phyloP scores from a whole-genome alignment of 2,113 vertebrate genomes.

The Casuarius casuarius region DNA sequence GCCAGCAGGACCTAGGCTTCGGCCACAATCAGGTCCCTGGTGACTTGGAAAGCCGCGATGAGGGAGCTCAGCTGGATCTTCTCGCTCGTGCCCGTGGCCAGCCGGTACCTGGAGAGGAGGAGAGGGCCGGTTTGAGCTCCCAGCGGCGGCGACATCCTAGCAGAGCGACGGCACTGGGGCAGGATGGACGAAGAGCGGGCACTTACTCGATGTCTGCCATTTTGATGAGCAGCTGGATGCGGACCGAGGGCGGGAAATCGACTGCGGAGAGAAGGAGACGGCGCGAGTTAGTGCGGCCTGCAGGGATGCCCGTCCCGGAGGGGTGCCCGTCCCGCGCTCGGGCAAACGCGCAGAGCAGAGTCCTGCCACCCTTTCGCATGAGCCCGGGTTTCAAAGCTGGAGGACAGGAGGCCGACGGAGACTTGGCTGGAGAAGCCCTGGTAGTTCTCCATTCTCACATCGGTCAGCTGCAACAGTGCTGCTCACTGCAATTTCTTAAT shows the following conservation, averaged over 20 bases:
- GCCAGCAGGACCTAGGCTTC: conserved; percentile 72
- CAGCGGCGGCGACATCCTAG: accelerated
- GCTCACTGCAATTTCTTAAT: too few species aligned
- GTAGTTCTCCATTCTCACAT: too few species aligned
- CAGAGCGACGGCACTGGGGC: accelerated
- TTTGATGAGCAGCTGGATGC: conserved; percentile 91
- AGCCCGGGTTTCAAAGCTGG: too few species aligned
- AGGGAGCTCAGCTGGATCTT: conserved; percentile 98
- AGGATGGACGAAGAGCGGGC: neutral
- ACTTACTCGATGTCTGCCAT: conserved; percentile 96
- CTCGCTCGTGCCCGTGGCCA: conserved; percentile 92
- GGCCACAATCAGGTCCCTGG: conserved; percentile 89
- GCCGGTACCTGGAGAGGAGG: conserved; percentile 82
- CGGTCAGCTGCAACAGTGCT: too few species aligned
- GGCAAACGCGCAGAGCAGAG: too few species aligned
- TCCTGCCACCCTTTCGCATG: too few species aligned
- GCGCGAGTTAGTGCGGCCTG: accelerated
- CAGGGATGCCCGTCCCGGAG: neutral
- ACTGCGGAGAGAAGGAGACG: conserved; percentile 73
- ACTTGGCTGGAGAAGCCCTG: too few species aligned
- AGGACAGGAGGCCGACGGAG: too few species aligned
- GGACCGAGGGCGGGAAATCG: conserved; percentile 90
- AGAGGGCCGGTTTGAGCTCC: neutral
- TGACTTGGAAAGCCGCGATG: conserved; percentile 94
- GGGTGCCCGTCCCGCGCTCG: too few species aligned